A percentile compares a stretch with the other conserved stretches of the same genome.
Conservation (phyloP, 1,140 invertebrate genomes). For the Diachasma alloeum region DNA sequence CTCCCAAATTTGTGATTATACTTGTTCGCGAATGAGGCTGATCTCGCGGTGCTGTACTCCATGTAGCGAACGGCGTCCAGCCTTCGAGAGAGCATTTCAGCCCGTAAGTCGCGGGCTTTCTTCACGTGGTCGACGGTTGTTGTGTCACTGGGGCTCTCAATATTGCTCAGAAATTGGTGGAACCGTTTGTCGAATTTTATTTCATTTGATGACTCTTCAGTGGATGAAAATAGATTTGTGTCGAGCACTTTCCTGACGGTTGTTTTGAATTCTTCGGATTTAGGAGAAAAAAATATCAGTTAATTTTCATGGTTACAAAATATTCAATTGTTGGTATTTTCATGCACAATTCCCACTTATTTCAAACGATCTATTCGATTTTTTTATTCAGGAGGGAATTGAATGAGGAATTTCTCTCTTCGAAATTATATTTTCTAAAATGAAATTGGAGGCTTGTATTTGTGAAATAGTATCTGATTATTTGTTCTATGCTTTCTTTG, state of each 20-base stretch:
- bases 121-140: slow-evolving; percentile 55
- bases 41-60: slow-evolving; percentile 64
- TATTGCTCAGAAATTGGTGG: slow-evolving; percentile 45
- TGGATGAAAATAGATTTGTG: slow-evolving; percentile 26
- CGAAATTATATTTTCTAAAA: no score
- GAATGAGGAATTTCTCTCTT: no score
- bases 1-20: slow-evolving; percentile 67
- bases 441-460: no score
- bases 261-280: slow-evolving; percentile 53
- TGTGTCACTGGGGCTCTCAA: slow-evolving; percentile 60
- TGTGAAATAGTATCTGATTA: no score
- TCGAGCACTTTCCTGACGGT: slow-evolving; percentile 47
- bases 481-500: no score
- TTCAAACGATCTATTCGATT: no score
- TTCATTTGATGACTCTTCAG: slow-evolving; percentile 29
- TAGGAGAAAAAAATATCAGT: background rate
- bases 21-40: slow-evolving; percentile 63
- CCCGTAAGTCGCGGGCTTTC: slow-evolving; percentile 53
- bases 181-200: slow-evolving; percentile 34
- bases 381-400: no score
- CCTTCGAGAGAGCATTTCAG: slow-evolving; percentile 56
- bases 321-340: background rate
- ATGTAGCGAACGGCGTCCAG: slow-evolving; percentile 59
- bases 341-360: no score
- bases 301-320: background rate